phyloP scores from a whole-genome alignment of 2,113 vertebrate genomes.

The Butorides virescens region DNA sequence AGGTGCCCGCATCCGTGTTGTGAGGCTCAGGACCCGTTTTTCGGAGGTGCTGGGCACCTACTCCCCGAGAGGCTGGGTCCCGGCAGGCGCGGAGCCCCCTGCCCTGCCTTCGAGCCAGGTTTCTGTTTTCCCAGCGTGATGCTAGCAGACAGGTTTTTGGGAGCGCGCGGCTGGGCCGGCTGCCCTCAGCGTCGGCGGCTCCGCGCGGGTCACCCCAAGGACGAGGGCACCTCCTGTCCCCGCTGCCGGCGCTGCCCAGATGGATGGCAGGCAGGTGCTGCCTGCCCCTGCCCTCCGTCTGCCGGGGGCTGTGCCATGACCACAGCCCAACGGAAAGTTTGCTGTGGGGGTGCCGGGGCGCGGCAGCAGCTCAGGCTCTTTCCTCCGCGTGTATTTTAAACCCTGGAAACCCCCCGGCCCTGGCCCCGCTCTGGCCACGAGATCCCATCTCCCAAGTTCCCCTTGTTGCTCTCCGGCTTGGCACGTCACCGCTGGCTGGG shows the following conservation, averaged over 20 bases:
- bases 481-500: background rate
- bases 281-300: background rate
- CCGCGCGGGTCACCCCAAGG: background rate
- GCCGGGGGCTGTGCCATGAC: background rate
- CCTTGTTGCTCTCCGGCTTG: background rate
- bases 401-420: constrained; percentile 19
- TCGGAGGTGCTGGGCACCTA: background rate
- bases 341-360: background rate
- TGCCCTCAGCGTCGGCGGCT: background rate
- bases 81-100: rapidly evolving
- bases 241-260: background rate
- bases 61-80: background rate
- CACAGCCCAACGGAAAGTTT: background rate
- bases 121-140: background rate
- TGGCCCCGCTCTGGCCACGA: background rate
- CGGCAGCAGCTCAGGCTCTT: background rate
- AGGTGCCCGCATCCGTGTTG: background rate
- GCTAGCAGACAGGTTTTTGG: background rate
- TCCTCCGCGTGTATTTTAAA: background rate
- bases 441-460: constrained; percentile 36
- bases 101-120: background rate
- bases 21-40: background rate
- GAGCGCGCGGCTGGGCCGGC: rapidly evolving
- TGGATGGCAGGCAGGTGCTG: constrained; percentile 29
- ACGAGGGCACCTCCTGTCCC: constrained; percentile 11